Percentiles rank a stretch among this genome's conserved stretches.
These are phyloP conservation scores for Diploscapter pachys DNA, from an alignment of 1,140 invertebrate genomes.

Conservation along the genomic window DNA sequence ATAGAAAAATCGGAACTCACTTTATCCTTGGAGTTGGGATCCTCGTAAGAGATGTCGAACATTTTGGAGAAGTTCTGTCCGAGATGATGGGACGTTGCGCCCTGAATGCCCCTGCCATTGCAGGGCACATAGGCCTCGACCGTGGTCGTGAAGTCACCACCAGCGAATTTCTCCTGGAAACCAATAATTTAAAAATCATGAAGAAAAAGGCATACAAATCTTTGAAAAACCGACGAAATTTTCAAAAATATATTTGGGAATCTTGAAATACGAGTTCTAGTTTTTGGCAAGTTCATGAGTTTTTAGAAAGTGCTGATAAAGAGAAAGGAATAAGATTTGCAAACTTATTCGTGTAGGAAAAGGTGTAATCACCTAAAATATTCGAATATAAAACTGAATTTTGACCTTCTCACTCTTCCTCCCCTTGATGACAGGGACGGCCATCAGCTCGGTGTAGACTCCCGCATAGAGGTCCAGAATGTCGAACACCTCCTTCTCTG, in stretches of 20 bases:
- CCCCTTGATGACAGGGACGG: slow-evolving; percentile 89
- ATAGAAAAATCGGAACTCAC: background rate
- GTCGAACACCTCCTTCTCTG: slow-evolving; percentile 72
- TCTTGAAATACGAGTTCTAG: background rate
- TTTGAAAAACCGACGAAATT: too few relatives aligned
- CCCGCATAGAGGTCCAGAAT: slow-evolving; percentile 76
- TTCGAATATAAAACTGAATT: too few relatives aligned
- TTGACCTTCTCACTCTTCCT: slow-evolving; percentile 82
- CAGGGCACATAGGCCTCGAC: slow-evolving; percentile 91
- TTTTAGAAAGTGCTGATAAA: too few relatives aligned
- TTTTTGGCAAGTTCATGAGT: too few relatives aligned
- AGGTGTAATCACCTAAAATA: too few relatives aligned
- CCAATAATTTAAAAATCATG: too few relatives aligned
- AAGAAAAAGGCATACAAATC: too few relatives aligned
- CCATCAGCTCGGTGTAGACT: slow-evolving; percentile 86
- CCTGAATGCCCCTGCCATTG: slow-evolving; percentile 82
- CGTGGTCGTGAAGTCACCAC: slow-evolving; percentile 93
- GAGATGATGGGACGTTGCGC: slow-evolving; percentile 93
- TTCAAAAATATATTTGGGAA: background rate
- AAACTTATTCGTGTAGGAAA: too few relatives aligned
- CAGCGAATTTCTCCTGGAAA: slow-evolving; percentile 91
- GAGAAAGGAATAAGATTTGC: too few relatives aligned
- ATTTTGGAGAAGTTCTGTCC: slow-evolving; percentile 99
- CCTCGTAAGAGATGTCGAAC: slow-evolving; percentile 94
- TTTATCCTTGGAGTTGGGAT: slow-evolving; percentile 58